Evolutionary conservation across 2,888 invertebrate species (phyloP).

Genomic region (Calliscelio sp.): DNA sequence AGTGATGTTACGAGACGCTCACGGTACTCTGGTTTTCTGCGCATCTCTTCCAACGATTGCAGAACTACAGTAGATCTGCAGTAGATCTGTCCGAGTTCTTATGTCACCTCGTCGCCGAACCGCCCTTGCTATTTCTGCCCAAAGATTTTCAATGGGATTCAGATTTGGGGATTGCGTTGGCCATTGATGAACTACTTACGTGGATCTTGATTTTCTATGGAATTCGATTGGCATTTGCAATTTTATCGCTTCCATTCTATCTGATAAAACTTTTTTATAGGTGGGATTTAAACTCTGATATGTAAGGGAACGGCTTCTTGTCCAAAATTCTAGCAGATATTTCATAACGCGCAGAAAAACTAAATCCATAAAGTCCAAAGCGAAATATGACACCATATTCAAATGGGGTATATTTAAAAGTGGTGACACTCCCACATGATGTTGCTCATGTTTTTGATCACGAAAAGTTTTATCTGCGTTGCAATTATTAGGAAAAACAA

Average conservation of each 20-base stretch:
- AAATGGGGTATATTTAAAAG: not conserved
- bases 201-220: slow-evolving; percentile 71
- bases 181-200: slow-evolving; percentile 67
- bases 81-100: no score
- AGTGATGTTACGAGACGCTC: no score
- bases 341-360: not conserved
- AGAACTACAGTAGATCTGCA: no score
- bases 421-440: not conserved
- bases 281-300: slow-evolving; percentile 2
- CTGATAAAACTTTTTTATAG: not conserved
- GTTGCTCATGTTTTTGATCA: not conserved
- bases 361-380: slow-evolving; percentile 34
- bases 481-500: not conserved
- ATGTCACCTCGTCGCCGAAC: no score
- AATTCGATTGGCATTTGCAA: slow-evolving; percentile 74
- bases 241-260: not conserved
- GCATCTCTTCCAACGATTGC: no score
- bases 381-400: slow-evolving; percentile 17
- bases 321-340: slow-evolving; percentile 2
- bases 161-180: no score
- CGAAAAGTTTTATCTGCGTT: not conserved
- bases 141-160: no score
- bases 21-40: no score
- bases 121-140: no score
- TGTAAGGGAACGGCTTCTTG: no score